A percentile compares a stretch with the other conserved stretches of the same genome.
phyloP scores from a whole-genome alignment of 2,888 invertebrate genomes.

The Eupelmus urozonus region DNA sequence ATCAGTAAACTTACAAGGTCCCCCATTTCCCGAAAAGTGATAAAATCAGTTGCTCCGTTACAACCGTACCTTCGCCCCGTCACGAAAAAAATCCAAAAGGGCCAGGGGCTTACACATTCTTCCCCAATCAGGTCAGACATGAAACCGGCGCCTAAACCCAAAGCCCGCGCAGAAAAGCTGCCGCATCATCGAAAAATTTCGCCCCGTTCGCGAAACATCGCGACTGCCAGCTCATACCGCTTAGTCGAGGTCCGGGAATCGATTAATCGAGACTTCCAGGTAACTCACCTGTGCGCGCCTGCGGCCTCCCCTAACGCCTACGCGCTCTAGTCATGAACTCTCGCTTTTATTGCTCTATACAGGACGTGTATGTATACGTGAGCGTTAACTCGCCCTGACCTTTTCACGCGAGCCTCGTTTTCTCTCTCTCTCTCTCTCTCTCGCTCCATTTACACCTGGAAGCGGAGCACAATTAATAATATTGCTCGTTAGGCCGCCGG shows the following conservation, averaged over 20 bases:
- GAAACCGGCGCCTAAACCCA: neutral
- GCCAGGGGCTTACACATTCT: too few species aligned
- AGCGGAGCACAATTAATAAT: neutral
- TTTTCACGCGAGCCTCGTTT: conserved; percentile 2
- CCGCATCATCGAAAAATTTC: conserved; percentile 31
- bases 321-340: neutral
- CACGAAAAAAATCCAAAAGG: too few species aligned
- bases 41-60: too few species aligned
- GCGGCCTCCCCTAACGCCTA: neutral
- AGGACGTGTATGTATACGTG: neutral
- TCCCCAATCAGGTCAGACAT: too few species aligned
- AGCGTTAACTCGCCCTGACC: neutral
- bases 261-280: conserved; percentile 56
- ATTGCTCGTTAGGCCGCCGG: neutral
- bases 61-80: too few species aligned
- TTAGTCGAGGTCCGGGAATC: conserved; percentile 44
- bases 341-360: neutral
- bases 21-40: too few species aligned
- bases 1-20: too few species aligned
- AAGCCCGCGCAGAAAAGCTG: neutral
- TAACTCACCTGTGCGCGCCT: conserved; percentile 32
- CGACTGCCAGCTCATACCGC: neutral
- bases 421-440: neutral
- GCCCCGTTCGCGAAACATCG: neutral
- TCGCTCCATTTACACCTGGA: neutral